Base-by-base conservation (phyloP, 2,888 invertebrate genomes). In the Platypus cylindrus region DNA sequence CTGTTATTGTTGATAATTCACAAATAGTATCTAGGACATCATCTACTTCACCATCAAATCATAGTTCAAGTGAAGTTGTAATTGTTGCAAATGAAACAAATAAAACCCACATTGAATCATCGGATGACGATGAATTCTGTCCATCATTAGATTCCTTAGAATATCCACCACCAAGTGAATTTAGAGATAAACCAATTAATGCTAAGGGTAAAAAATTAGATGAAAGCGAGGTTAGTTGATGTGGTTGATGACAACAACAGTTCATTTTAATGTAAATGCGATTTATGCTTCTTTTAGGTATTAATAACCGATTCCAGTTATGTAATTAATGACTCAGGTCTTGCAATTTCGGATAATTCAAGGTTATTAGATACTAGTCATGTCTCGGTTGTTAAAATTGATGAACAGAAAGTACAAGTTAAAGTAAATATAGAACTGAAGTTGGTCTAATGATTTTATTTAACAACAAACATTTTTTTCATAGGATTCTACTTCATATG, bases 301-400 rank as follows among this genome's bases (percentile, higher is more conserved):
- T 59, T 86, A 30, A 85, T 87, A 37, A 73, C 83, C 22, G 61
- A 61, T 45, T 82, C 78, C 47, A 78, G 83, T 7, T 76, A 75
- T 32, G 70, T 72, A 30, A 68, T 73, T 29, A 73, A 71, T 27
- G 77, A 78, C 53, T 76, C 75, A 0, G 75, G 75, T 0, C 69
- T 76, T 11, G 72, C 71, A 47, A 70, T 72, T 17, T 56, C 59
- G 2, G 55, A 68, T 37, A 64, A 58, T 45, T 63, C 66, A 14
- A 48, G 55, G 28, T 39, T 53, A 12, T 41, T 52, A 32, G 87
- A 89, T 60, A 86, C 83, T 45, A 87, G 86, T 55, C 89, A 90
- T 63, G 87, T 90, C 36, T 89, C 89, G 0, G 89, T 90, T 38
- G 87, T 90, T 41, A 85, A 85, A 17, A 87, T 90, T 11, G 89